Base-by-base conservation (phyloP, 2,797 vertebrate species). In the Oophaga sylvatica region DNA sequence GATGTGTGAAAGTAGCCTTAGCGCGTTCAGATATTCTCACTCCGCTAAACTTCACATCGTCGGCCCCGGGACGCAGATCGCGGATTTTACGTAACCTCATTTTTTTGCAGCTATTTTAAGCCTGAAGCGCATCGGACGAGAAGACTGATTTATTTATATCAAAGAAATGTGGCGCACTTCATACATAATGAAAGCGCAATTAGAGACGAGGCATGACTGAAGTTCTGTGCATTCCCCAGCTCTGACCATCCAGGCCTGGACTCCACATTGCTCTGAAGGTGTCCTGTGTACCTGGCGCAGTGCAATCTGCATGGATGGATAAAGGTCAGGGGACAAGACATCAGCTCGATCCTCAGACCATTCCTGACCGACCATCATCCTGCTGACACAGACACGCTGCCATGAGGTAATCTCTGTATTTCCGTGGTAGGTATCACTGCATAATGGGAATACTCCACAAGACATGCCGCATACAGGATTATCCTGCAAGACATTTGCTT, bases 81-180 rank as follows among this genome's bases (percentile, higher is more conserved):
- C 9, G 8, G 13, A 17, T 5, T 41, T 71, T 71, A 13, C 48
- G 7, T 56, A 26, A 45, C 75, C 75, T 77, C 53, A 53, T 53
- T 13, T 53, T 77, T 77, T 48, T 56, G 75, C 2, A 26, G 48
- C 75, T 77, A 77, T 56, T 56, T 77, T 56, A 77, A 77, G 75
- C 22, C 45, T 77, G 5, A 77, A 26, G 48, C 8, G 45, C 75
- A 56, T 53, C 17, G 5, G 71, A 73, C 41, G 10, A 56, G 75
- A 20, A 19, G 1, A 53, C 48, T 53, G 16, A 73, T 45, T 73
- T 45, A 41, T 73, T 73, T 31, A 73, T 67, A 12, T 67, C n/a
- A 26, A 11, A 26, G 7, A 67, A 53, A 48, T n/a, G 73, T 56
- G 75, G 22, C 73, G 73, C 41, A 3, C 48, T 26, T 77, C 75